Evolutionary conservation across 2,888 invertebrate genomes (phyloP).

Genomic region (Chalcis sispes): DNA sequence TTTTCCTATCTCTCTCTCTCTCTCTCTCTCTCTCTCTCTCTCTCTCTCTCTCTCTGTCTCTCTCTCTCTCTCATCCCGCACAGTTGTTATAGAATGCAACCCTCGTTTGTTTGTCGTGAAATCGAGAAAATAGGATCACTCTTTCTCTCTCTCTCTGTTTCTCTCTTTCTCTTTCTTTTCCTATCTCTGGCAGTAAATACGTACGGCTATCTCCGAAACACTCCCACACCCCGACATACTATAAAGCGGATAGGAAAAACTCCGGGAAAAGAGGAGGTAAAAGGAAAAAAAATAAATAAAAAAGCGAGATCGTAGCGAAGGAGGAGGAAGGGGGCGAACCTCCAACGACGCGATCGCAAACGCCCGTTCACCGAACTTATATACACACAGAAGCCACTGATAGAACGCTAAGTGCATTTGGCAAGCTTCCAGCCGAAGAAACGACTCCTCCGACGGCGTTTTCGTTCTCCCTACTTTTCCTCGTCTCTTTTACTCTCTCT

Average conservation of each 20-base stretch:
- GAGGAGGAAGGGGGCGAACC: constrained; percentile 5
- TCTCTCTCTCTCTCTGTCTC: neutral
- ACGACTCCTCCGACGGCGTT: constrained; percentile 57
- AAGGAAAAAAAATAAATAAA: neutral
- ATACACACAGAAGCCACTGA: constrained; percentile 63
- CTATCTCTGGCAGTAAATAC: constrained; percentile 67
- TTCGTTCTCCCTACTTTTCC: constrained; percentile 51
- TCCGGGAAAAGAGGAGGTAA: constrained; percentile 1
- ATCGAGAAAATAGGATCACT: constrained; percentile 61
- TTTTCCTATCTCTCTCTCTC: neutral
- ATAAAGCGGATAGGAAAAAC: constrained; percentile 19
- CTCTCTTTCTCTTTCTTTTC: too few species aligned
- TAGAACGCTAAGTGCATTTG: constrained; percentile 74
- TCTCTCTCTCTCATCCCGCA: too few species aligned
- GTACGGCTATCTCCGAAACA: constrained; percentile 62
- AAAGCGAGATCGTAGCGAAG: constrained; percentile 6
- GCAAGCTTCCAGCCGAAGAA: constrained; percentile 68
- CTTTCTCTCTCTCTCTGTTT: too few species aligned
- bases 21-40: too few species aligned
- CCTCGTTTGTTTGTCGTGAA: constrained; percentile 59
- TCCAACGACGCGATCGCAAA: constrained; percentile 23
- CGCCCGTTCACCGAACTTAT: constrained; percentile 56
- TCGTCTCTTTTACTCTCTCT: neutral
- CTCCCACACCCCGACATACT: neutral
- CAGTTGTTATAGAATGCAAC: neutral